Percentiles rank a stretch among this genome's conserved stretches.
Conservation (phyloP, 2,888 invertebrate species). For the Pollenia griseotomentosa region DNA sequence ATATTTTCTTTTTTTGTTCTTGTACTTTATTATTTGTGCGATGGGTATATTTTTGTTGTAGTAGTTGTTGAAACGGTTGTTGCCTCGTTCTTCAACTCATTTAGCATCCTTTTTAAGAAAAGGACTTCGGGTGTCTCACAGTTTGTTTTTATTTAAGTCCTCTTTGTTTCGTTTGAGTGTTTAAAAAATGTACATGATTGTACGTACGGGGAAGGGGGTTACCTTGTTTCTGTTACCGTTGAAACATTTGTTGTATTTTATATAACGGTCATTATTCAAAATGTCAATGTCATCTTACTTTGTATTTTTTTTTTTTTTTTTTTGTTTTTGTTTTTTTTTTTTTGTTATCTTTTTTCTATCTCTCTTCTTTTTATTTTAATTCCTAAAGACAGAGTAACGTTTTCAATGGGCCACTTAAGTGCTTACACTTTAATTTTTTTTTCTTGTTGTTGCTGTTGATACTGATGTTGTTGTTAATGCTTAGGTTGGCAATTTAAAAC, state of each 20-base stretch:
- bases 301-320: conserved; percentile 51
- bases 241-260: conserved; percentile 69
- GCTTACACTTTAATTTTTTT: conserved; percentile 24
- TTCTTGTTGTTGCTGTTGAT: not conserved
- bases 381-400: conserved; percentile 24
- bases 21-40: not conserved
- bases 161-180: conserved; percentile 34
- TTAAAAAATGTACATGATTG: conserved; percentile 41
- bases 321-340: conserved; percentile 63
- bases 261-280: conserved; percentile 80
- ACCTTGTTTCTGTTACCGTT: conserved; percentile 28
- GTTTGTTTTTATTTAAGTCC: not conserved
- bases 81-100: conserved; percentile 58
- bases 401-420: conserved; percentile 55
- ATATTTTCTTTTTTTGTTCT: not conserved
- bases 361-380: conserved; percentile 20
- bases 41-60: not conserved
- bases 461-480: conserved; percentile 17
- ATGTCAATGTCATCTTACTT: conserved; percentile 81
- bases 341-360: conserved; percentile 31
- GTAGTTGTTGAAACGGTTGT: conserved; percentile 44
- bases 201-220: conserved; percentile 18
- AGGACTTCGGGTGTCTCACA: conserved; percentile 54
- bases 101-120: conserved; percentile 62
- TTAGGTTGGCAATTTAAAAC: conserved; percentile 50